Evolutionary conservation across 2,797 vertebrate genomes (phyloP).

Genomic region (Nyctibius grandis): DNA sequence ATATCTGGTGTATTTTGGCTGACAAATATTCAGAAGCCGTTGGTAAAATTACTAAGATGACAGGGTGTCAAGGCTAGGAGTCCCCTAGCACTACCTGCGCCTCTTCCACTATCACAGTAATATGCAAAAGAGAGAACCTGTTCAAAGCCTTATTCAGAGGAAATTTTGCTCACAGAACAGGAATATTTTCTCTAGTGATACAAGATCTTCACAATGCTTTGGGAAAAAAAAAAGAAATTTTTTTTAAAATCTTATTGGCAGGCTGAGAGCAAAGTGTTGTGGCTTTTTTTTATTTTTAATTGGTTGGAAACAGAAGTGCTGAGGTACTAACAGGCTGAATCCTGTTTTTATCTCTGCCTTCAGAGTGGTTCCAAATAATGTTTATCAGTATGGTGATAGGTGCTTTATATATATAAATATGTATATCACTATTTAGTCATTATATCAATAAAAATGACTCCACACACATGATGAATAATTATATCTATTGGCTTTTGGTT

Average conservation of each 20-base stretch:
- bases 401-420: too few species aligned
- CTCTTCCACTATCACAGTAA: neutral
- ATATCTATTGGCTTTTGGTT: neutral
- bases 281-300: too few species aligned
- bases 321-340: too few species aligned
- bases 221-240: rapidly evolving
- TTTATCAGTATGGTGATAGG: too few species aligned
- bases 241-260: neutral
- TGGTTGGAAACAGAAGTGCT: too few species aligned
- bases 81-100: neutral
- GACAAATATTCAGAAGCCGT: neutral
- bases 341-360: too few species aligned
- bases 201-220: neutral
- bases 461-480: neutral
- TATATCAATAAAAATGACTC: neutral
- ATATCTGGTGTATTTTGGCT: neutral
- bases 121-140: neutral
- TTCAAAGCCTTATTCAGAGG: neutral
- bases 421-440: too few species aligned
- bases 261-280: too few species aligned
- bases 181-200: neutral
- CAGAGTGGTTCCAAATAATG: too few species aligned
- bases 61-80: neutral
- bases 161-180: neutral
- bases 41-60: neutral